These are phyloP conservation scores for Percopsis omiscomaycus DNA, from an alignment of 2,797 vertebrate genomes.

Conservation along the genomic window DNA sequence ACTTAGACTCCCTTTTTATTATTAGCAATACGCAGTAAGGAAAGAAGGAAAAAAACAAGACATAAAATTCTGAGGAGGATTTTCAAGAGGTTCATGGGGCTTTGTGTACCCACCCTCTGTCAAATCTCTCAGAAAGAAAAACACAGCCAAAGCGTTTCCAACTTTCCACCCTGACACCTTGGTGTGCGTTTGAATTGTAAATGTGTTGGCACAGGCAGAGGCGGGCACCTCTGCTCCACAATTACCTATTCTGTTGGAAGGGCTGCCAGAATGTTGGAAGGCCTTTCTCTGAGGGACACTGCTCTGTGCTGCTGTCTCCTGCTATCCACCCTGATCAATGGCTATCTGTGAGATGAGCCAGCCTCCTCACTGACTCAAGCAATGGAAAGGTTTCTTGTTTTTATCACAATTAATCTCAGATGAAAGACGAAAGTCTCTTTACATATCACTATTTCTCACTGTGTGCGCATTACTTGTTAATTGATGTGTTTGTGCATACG, in stretches of 20 bases:
- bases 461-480: not conserved
- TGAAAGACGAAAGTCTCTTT: slow-evolving; percentile 36
- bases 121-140: slow-evolving; percentile 46
- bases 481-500: no score
- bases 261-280: slow-evolving; percentile 72
- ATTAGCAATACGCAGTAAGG: slow-evolving; percentile 1
- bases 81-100: slow-evolving; percentile 22
- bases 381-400: slow-evolving; percentile 15
- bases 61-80: slow-evolving; percentile 30
- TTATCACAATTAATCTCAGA: slow-evolving; percentile 38
- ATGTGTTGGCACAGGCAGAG: slow-evolving; percentile 74
- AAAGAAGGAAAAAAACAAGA: not conserved
- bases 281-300: slow-evolving; percentile 68
- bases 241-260: slow-evolving; percentile 83
- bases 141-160: slow-evolving; percentile 72
- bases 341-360: slow-evolving; percentile 46
- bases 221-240: slow-evolving; percentile 68
- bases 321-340: slow-evolving; percentile 72
- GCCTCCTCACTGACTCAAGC: slow-evolving; percentile 37
- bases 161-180: slow-evolving; percentile 68
- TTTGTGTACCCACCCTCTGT: slow-evolving; percentile 51
- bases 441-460: slow-evolving; percentile 17
- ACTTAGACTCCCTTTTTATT: not conserved
- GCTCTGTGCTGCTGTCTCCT: slow-evolving; percentile 65
- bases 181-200: slow-evolving; percentile 80